Evolutionary conservation across 2,113 vertebrate genomes (phyloP), one percentile per base, ranked within the genome.

Genomic region (Zingel zingel): DNA sequence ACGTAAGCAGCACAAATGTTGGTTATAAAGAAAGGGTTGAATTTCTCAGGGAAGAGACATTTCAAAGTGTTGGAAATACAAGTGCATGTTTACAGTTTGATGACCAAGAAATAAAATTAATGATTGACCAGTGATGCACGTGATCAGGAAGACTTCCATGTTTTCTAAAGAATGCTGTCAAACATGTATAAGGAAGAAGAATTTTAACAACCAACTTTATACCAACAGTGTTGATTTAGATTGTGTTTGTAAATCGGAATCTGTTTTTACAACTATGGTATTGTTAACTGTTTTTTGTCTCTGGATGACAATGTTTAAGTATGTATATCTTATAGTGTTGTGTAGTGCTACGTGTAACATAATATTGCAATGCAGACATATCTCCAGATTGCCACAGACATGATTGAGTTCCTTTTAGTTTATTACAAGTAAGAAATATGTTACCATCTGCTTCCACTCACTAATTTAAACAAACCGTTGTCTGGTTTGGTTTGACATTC

Each of bases 321-420:
- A 18, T 62, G 36, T 67, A n/a, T 33, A 36, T 45, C 27, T 70
- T 12, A 50, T 69, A 18, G n/a, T 33, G 18, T 58, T 25, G 4
- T 39, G 30, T 27, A 16, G 11, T 16, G 30, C 23, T 33, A 33
- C 27, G 25, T 27, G 3, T 71, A 48, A 63, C 54, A 67, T 57
- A 19, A 51, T 53, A 30, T 5, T 63, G 8, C 36, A 77, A 33
- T 56, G 11, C 15, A 82, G 13, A 62, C 48, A 45, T 27, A 25
- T 25, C 48, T 77, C 43, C 8, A 64, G 61, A 56, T 47, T 56
- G 23, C 30, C 51, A 63, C 57, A 59, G 11, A 36, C 69, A 71
- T 53, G 58, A 21, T 51, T 64, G 64, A 66, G 36, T 62, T 56
- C n/a, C 43, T 77, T 59, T 62, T 12, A 43, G 5, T 85, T 77